phyloP scores from a whole-genome alignment of 2,888 invertebrate genomes.

The Tholera decimalis region DNA sequence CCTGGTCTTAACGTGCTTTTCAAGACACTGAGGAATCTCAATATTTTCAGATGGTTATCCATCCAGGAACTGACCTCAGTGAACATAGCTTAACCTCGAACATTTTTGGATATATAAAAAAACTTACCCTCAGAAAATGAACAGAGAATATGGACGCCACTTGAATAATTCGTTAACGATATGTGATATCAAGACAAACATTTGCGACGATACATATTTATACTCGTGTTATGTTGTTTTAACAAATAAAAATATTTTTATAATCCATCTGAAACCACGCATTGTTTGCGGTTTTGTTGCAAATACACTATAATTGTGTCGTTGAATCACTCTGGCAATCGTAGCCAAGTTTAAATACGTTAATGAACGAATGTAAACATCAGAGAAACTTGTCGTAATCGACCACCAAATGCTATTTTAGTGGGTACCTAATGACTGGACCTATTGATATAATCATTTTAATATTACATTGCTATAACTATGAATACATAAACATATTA shows the following conservation, averaged over 20 bases:
- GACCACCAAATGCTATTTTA: not conserved
- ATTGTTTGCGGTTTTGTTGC: slow-evolving; percentile 11
- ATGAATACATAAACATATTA: not conserved
- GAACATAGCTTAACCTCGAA: no score
- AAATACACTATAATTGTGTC: slow-evolving; percentile 13
- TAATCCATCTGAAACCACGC: slow-evolving; percentile 10
- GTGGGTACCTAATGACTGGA: slow-evolving; percentile 3
- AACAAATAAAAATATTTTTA: slow-evolving; percentile 14
- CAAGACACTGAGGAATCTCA: no score
- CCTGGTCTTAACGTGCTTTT: no score
- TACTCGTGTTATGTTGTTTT: not conserved
- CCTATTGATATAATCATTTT: slow-evolving; percentile 18
- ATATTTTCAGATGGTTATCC: no score
- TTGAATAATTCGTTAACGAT: not conserved
- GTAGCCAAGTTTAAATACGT: slow-evolving; percentile 51
- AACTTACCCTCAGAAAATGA: no score
- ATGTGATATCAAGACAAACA: slow-evolving; percentile 8
- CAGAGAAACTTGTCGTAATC: not conserved
- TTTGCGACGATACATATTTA: not conserved
- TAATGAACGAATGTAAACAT: slow-evolving; percentile 27
- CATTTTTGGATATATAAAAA: no score
- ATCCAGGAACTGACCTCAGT: no score
- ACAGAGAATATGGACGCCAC: not conserved
- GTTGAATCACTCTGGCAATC: slow-evolving; percentile 28
- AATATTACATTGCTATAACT: not conserved